phyloP scores from a whole-genome alignment of 2,797 vertebrate species.

The Sebastiscus tertius region DNA sequence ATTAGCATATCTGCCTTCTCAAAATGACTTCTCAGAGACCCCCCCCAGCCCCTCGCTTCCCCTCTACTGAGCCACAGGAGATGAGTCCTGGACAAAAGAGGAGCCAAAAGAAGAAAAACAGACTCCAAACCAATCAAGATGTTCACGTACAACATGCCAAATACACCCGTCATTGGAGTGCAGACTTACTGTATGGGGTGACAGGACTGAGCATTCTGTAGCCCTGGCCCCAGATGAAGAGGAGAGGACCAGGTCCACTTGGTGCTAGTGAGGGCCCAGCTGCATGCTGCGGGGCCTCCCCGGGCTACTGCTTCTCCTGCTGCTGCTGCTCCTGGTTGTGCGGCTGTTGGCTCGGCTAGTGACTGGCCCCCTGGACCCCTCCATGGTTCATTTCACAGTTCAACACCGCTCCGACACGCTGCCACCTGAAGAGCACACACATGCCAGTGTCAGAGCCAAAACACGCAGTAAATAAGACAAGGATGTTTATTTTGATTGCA shows the following conservation, averaged over 20 bases:
- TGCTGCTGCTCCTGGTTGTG: conserved; percentile 41
- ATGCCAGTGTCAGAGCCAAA: conserved; percentile 10
- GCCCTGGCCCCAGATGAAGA: conserved; percentile 68
- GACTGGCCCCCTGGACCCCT: conserved; percentile 43
- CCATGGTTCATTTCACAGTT: conserved; percentile 75
- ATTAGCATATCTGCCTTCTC: conserved; percentile 69
- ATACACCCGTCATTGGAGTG: background rate
- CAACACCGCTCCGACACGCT: conserved; percentile 37
- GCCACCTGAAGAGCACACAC: conserved; percentile 58
- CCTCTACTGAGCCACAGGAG: conserved; percentile 53
- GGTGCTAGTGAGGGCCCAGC: conserved; percentile 63
- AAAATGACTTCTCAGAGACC: conserved; percentile 59
- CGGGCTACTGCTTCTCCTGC: conserved; percentile 43
- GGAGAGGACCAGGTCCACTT: conserved; percentile 69
- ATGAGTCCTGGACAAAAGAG: conserved; percentile 54
- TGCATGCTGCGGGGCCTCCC: conserved; percentile 61
- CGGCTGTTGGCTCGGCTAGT: conserved; percentile 55
- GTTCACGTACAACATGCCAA: background rate
- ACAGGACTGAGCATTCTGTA: conserved; percentile 84
- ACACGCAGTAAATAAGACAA: background rate
- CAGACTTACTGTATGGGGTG: conserved; percentile 79
- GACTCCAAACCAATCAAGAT: background rate
- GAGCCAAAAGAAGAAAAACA: conserved; percentile 45
- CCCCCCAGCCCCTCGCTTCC: conserved; percentile 2
- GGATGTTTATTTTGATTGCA: background rate